phyloP scores from a whole-genome alignment of 2,113 vertebrate genomes.

The Megaceryle torquata region DNA sequence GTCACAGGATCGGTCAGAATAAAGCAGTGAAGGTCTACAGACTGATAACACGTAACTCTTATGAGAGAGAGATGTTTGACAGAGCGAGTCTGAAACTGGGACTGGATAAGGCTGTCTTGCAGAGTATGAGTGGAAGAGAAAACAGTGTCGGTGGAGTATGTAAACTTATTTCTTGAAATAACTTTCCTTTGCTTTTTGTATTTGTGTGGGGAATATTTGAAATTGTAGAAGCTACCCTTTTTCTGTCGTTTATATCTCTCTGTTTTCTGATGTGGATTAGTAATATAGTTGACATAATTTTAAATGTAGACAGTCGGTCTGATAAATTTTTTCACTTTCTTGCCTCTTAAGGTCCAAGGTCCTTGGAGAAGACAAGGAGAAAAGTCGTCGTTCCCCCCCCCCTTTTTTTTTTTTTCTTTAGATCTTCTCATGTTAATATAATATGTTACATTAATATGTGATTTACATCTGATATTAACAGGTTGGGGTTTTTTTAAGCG shows the following conservation, averaged over 20 bases:
- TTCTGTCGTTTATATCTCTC: neutral
- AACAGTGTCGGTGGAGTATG: constrained; percentile 92
- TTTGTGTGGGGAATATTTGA: neutral
- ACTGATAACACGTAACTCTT: constrained; percentile 95
- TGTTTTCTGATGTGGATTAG: neutral
- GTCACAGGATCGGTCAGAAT: constrained; percentile 97
- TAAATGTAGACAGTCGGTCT: neutral
- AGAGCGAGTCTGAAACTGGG: constrained; percentile 95
- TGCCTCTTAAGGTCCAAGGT: neutral
- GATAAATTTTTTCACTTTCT: neutral
- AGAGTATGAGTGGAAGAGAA: constrained; percentile 98
- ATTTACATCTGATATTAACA: neutral
- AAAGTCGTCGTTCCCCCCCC: neutral
- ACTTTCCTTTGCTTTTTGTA: neutral
- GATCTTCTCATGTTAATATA: neutral
- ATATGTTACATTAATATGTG: neutral
- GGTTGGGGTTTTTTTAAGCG: neutral
- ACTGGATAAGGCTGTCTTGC: constrained; percentile 95
- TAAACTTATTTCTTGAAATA: constrained; percentile 33
- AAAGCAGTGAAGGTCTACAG: constrained; percentile 98
- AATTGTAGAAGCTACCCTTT: neutral
- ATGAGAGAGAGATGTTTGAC: constrained; percentile 98
- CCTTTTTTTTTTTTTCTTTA: neutral
- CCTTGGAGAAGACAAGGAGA: neutral
- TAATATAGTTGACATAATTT: neutral